A percentile compares a stretch with the other conserved stretches of the same genome.
These are phyloP conservation scores for Aythya baeri DNA, from an alignment of 2,113 vertebrate genomes.

Conservation along the genomic window DNA sequence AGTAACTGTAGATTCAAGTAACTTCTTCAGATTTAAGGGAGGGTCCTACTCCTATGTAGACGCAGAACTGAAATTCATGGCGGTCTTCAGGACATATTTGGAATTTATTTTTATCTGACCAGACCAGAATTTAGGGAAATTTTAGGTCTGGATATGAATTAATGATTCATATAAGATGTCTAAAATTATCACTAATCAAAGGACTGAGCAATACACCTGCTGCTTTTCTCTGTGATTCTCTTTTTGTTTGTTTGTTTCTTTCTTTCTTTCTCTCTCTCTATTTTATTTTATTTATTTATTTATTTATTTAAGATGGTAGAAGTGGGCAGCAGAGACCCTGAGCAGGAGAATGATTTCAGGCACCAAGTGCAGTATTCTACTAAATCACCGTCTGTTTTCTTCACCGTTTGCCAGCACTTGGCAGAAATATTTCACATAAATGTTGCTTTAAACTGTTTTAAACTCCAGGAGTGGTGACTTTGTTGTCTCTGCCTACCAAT, in stretches of 20 bases:
- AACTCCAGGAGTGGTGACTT: not conserved
- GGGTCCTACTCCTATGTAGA: not conserved
- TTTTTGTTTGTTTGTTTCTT: too few relatives aligned
- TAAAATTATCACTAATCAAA: not conserved
- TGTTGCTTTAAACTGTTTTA: constrained; percentile 24
- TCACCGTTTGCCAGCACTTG: not conserved
- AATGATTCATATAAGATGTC: not conserved
- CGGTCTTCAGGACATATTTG: not conserved
- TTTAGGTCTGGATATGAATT: not conserved
- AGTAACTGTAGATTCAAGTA: not conserved
- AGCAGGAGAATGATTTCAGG: not conserved
- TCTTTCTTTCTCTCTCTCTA: not conserved
- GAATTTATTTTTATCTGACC: not conserved
- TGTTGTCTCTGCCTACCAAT: not conserved
- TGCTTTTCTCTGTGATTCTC: not conserved
- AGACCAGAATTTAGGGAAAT: not conserved
- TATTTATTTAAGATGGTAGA: not conserved
- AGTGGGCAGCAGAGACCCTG: not conserved
- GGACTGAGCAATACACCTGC: not conserved
- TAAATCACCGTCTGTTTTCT: not conserved
- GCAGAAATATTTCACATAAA: not conserved
- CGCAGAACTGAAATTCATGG: not conserved
- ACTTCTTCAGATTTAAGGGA: not conserved
- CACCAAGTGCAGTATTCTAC: not conserved
- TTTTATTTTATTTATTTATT: not conserved